Base-by-base conservation (phyloP, 2,797 vertebrate species). In the Ctenosaura bakeri region DNA sequence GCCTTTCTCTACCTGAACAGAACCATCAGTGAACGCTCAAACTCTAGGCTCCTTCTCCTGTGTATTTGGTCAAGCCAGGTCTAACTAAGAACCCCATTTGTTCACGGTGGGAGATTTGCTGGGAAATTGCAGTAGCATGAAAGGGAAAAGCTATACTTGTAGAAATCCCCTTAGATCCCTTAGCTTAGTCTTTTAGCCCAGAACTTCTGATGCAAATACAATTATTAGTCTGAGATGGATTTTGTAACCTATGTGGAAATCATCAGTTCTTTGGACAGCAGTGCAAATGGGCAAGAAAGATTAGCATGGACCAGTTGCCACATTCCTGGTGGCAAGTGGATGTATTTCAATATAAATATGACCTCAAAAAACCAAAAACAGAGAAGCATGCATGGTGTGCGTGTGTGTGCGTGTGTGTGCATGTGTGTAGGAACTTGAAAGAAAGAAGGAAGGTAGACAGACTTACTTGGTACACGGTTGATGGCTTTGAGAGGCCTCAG, bases 391-490 rank as follows among this genome's bases (percentile, higher is more conserved):
- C 6, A 9, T 18, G 3, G 5, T 46, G 4, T 77, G 42, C 42
- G 24, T 77, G 22, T 64, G 52, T 22, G 18, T 69, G 69, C 5
- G 24, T 20, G 20, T 38, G 13, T 59, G 4, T 79, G 16, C 42
- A 46, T 69, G 38, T 35, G 66, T 50, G 20, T 16, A 32, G 12
- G 56, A 87, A 56, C 32, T 35, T 29, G 56, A 10, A 6, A 54
- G 46, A 46, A 78, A 66, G 7, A 35, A 83, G 73, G 10, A 81
- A 52, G 0, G n/a, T 12, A 84, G n/a, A 2, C 8, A 0, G 0
- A 99, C 99, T 99, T 98, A 99, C 99, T 99, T 90, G 99, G 99
- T 92, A 99, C 99, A 71, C 99, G 98, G 97, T 99, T 99, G 96
- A 99, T 99, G 90, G 99, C 99, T 98, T 99, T 99, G 93, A 99